Evolutionary conservation across 2,113 vertebrate genomes (phyloP).

Genomic region (Coturnix japonica): DNA sequence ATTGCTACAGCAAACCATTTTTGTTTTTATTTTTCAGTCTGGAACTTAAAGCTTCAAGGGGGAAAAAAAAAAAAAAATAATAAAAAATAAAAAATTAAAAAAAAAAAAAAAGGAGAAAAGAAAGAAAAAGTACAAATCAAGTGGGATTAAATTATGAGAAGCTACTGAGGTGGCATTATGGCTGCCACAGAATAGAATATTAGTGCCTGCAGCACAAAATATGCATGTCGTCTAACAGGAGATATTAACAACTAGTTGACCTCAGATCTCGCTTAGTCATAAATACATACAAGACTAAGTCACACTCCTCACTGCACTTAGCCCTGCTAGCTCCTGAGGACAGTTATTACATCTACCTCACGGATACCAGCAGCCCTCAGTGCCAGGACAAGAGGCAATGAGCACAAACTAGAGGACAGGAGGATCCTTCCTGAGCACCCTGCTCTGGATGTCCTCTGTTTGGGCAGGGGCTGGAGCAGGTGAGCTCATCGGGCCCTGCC

Average conservation of each 20-base stretch:
- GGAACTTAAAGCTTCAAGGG: not conserved
- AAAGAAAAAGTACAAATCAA: not conserved
- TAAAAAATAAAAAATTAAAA: too few relatives aligned
- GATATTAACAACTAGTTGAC: not conserved
- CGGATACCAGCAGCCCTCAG: not conserved
- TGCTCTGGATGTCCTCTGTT: not conserved
- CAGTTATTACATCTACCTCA: not conserved
- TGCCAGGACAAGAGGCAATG: not conserved
- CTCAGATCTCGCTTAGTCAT: not conserved
- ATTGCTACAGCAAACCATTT: not conserved
- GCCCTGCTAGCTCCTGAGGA: not conserved
- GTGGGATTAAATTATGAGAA: not conserved
- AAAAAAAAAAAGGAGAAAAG: not conserved
- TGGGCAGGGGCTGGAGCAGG: not conserved
- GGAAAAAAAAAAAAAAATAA: too few relatives aligned
- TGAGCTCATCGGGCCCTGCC: not conserved
- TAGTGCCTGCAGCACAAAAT: not conserved
- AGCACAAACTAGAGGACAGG: not conserved
- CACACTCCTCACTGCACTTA: not conserved
- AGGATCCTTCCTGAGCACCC: not conserved
- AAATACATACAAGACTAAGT: not conserved
- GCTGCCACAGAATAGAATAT: not conserved
- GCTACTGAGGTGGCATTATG: not conserved
- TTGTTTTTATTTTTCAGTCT: not conserved
- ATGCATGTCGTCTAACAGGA: rapidly evolving